A percentile compares a stretch with the other conserved stretches of the same genome.
phyloP scores from a whole-genome alignment of 2,113 vertebrate genomes.

The Chaetodon trifascialis region DNA sequence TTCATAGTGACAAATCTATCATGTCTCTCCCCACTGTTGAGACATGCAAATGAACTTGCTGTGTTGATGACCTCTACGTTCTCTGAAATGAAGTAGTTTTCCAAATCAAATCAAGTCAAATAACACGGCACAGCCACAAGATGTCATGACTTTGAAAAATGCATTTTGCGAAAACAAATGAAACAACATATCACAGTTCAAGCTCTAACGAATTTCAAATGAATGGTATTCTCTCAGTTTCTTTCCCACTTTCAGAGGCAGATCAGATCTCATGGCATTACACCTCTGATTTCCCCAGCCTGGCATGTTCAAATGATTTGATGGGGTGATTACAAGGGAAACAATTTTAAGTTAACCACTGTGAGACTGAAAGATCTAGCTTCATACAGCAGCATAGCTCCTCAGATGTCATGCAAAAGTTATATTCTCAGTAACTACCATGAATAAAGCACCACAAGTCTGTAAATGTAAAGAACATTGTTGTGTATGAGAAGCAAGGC shows the following conservation, averaged over 20 bases:
- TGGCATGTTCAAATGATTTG: neutral
- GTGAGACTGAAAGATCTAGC: neutral
- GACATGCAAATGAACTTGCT: neutral
- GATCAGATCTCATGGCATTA: neutral
- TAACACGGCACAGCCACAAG: neutral
- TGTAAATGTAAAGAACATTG: neutral
- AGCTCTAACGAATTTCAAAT: neutral
- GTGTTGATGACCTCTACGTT: neutral
- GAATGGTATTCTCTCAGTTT: neutral
- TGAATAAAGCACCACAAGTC: neutral
- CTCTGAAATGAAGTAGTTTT: neutral
- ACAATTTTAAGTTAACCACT: neutral
- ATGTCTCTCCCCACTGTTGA: neutral
- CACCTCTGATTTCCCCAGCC: neutral
- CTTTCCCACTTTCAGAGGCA: neutral
- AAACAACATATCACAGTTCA: neutral
- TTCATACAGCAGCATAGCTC: neutral
- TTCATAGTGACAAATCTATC: neutral
- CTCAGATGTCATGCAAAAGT: neutral
- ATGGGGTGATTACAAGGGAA: slow-evolving; percentile 4
- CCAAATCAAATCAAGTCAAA: neutral
- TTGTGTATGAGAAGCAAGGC: neutral
- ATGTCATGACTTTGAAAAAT: neutral
- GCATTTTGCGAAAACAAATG: neutral
- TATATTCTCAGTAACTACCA: neutral